Percentiles rank a stretch among this genome's conserved stretches.
Conservation (phyloP, 2,888 invertebrate genomes). For the Agrochola circellaris region DNA sequence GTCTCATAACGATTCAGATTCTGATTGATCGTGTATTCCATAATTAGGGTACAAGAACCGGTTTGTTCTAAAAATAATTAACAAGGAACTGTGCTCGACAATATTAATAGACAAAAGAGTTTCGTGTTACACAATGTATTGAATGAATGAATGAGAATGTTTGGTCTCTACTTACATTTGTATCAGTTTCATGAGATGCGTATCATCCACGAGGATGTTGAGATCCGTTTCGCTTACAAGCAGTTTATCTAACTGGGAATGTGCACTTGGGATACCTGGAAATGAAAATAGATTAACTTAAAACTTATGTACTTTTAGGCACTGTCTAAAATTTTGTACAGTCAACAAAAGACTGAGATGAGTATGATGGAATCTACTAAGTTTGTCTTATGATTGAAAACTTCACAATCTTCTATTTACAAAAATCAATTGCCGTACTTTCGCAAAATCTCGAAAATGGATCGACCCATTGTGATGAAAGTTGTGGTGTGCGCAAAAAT, state of each 20-base stretch:
- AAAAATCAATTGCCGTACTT: no score
- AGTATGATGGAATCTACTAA: neutral
- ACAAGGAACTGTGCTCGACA: slow-evolving; percentile 1
- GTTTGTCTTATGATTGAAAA: neutral
- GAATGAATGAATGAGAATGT: neutral
- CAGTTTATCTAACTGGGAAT: slow-evolving; percentile 85
- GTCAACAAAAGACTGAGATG: neutral
- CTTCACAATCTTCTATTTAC: neutral
- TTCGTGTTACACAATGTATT: neutral
- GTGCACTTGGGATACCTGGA: slow-evolving; percentile 84
- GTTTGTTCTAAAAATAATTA: slow-evolving; percentile 8
- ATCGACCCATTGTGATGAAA: no score
- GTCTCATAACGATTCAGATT: no score
- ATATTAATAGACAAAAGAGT: slow-evolving; percentile 7
- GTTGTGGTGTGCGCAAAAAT: no score
- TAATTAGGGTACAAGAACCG: neutral
- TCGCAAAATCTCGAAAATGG: no score
- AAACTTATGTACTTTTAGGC: neutral
- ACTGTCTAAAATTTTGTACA: neutral
- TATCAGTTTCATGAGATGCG: slow-evolving; percentile 88
- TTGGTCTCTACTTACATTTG: slow-evolving; percentile 89
- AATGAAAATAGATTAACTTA: slow-evolving; percentile 49
- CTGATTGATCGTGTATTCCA: no score
- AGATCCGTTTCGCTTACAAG: slow-evolving; percentile 91
- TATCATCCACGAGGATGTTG: slow-evolving; percentile 90